Base-by-base conservation (phyloP, 2,113 vertebrate genomes). In the Zosterops hypoxanthus region DNA sequence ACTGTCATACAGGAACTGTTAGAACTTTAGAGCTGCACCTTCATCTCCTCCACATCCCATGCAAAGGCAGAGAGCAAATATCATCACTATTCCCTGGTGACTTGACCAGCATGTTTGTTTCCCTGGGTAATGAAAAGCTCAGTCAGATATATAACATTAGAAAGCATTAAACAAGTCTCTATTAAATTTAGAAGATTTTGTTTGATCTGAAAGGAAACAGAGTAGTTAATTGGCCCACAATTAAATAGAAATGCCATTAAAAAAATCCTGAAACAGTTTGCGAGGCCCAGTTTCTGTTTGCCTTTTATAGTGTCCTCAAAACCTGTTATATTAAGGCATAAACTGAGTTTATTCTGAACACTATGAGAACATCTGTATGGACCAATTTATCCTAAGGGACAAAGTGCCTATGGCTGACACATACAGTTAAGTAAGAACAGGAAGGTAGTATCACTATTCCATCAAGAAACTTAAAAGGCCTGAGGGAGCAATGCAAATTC, bases 241-340 rank as follows among this genome's bases (percentile, higher is more conserved):
- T 97, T 97, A 95, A 97, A 97, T 96, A 93, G 80, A 97, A 96
- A 94, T 82, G 42, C 77, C 84, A 94, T 95, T 92, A 15, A 77
- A 94, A 89, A 86, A 83, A 47, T 33, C 28, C 61, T 71, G 89
- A 95, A 95, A 95, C 29, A 77, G 87, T 80, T 95, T 94, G 59
- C 91, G 85, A 94, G 85, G 73, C 70, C 68, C 55, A 79, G 17
- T 87, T 96, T 96, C 87, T 94, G 49, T 52, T 86, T 96, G 88
- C 71, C 39, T 92, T 77, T 85, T 85, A 66, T 19, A 69, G 53
- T 56, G 72, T 59, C 76, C 79, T 81, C 77, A 84, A 93, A 95
- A 85, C 46, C 75, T 75, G 34, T 86, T 60, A 71, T 78, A 86
- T 69, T 31, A 88, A 93, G 64, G 41, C 31, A 92, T 77, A 88